Percentiles rank a stretch among this genome's conserved stretches.
Evolutionary conservation across 2,797 vertebrate species (phyloP).

Genomic region (Emydoidea blandingii): DNA sequence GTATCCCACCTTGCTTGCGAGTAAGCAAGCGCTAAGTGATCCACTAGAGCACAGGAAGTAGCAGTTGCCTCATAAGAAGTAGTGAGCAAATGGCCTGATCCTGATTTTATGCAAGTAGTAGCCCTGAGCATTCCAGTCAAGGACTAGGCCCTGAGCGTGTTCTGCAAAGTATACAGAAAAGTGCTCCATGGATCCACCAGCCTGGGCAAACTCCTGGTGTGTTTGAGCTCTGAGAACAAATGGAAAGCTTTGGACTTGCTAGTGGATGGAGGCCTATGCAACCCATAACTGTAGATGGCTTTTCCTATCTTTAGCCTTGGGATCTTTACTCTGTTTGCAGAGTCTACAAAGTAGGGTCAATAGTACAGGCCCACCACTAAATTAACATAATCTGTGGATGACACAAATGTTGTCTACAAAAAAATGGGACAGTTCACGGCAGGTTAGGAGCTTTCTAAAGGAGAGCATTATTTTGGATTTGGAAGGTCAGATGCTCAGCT

Average conservation of each 20-base stretch:
- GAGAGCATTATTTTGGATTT: not conserved
- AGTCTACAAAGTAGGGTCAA: not conserved
- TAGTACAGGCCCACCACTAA: not conserved
- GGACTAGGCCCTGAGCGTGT: not conserved
- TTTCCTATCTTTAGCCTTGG: not conserved
- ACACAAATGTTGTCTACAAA: not conserved
- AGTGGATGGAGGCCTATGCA: not conserved
- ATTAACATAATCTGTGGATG: not conserved
- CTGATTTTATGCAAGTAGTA: not conserved
- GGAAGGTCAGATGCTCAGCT: not conserved
- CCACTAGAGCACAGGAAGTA: not conserved
- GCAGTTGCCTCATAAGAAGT: not conserved
- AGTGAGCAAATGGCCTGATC: not conserved
- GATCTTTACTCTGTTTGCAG: not conserved
- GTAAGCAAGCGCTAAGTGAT: not conserved
- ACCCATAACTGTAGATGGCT: not conserved
- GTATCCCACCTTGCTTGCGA: not conserved
- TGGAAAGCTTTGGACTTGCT: not conserved
- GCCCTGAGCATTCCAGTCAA: not conserved
- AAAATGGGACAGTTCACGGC: not conserved
- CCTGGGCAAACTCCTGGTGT: not conserved
- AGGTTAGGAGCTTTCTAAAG: not conserved
- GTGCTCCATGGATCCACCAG: not conserved
- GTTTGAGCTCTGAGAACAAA: not conserved
- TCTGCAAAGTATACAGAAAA: not conserved